Evolutionary conservation across 1,140 invertebrate species (phyloP).

Genomic region (Aphidius ervi): DNA sequence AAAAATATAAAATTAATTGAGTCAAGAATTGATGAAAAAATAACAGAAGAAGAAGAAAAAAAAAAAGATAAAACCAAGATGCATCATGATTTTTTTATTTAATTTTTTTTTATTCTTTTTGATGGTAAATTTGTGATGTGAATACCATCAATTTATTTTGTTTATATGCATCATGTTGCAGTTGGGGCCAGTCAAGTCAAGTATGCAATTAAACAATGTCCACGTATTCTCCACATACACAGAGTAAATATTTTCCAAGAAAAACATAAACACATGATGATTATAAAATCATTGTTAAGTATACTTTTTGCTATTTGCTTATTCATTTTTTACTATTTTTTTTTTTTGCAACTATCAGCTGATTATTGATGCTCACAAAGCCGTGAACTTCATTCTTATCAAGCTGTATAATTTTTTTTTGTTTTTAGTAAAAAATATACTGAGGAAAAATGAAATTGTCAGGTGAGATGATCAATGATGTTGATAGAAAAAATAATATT

Average conservation of each 20-base stretch:
- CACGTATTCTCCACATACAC: constrained; percentile 7
- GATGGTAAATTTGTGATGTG: background rate
- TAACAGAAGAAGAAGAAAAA: no score
- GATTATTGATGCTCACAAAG: constrained; percentile 13
- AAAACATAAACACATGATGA: background rate
- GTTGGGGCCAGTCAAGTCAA: constrained; percentile 19
- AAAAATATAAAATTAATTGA: no score
- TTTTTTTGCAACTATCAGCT: constrained; percentile 1
- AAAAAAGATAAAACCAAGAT: background rate
- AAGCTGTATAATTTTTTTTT: background rate
- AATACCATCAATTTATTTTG: constrained; percentile 14
- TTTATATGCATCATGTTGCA: constrained; percentile 6
- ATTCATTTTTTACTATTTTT: background rate
- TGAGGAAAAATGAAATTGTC: background rate
- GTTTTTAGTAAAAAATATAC: constrained; percentile 1
- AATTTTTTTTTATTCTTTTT: background rate
- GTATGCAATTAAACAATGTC: constrained; percentile 17
- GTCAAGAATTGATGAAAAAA: no score
- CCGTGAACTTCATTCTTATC: constrained; percentile 16
- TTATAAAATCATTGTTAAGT: constrained; percentile 6
- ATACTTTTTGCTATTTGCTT: background rate
- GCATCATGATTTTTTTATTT: background rate
- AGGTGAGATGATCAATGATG: constrained; percentile 8
- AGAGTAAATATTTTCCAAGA: constrained; percentile 1
- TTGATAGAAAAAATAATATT: no score